Conservation (phyloP, 2,888 invertebrate genomes). For the Pristionchus exspectatus region DNA sequence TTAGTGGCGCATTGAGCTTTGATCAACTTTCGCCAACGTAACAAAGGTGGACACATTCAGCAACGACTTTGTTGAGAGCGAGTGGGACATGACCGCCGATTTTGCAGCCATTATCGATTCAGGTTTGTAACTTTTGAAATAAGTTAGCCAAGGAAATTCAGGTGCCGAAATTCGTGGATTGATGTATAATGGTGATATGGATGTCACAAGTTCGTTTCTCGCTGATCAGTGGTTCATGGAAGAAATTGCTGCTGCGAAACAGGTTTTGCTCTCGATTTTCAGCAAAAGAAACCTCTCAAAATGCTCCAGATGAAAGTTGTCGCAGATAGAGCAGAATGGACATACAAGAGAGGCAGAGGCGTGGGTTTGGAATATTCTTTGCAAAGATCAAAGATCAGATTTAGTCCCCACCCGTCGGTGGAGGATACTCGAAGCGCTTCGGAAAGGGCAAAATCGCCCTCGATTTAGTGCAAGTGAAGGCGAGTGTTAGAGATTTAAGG, state of each 20-base stretch:
- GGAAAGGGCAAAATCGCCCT: neutral
- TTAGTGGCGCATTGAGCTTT: too few relatives aligned
- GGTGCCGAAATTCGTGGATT: conserved; percentile 64
- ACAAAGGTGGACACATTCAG: too few relatives aligned
- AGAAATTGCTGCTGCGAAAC: conserved; percentile 49
- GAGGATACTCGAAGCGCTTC: conserved; percentile 43
- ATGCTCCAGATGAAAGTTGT: conserved; percentile 58
- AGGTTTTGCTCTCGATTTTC: neutral
- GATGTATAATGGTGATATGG: conserved; percentile 76
- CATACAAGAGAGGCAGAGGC: conserved; percentile 61
- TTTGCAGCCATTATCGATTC: conserved; percentile 68
- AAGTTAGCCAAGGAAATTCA: neutral
- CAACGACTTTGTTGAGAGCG: conserved; percentile 65
- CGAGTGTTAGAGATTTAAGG: too few relatives aligned
- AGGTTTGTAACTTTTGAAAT: neutral
- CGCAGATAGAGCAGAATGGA: conserved; percentile 62
- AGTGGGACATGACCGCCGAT: conserved; percentile 72
- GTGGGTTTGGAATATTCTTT: neutral
- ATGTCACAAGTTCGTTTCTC: conserved; percentile 70
- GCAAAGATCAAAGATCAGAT: neutral
- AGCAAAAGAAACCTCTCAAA: too few relatives aligned
- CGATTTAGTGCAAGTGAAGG: conserved; percentile 39
- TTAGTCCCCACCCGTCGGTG: neutral
- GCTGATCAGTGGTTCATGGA: conserved; percentile 75
- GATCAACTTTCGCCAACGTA: too few relatives aligned